Base-by-base conservation (phyloP, 2,888 invertebrate species). In the Amblyjoppa proteus region DNA sequence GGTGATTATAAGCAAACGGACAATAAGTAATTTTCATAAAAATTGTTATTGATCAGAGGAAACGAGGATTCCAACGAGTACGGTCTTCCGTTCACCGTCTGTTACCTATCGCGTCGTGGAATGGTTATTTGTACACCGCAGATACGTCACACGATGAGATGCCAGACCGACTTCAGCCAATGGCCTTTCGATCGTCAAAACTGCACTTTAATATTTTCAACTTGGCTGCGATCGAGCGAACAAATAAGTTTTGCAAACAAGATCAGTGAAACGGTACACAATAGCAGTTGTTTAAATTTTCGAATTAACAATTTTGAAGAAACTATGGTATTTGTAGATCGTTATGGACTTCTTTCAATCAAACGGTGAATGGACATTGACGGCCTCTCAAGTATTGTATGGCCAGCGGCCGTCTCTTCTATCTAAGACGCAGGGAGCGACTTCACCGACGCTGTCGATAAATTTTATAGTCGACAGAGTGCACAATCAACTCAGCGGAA, bases 161-260 rank as follows among this genome's bases (percentile, higher is more conserved):
- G 97, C 88, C 93, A 94, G 61, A 94, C 96, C 0, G 94, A 96
- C 81, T 93, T 96, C 28, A 94, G 94, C 1, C 94, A 95, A 87
- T 97, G 96, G 96, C 97, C 97, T 0, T 96, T 95, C 89, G 97
- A 97, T 90, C 89, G 90, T 13, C 96, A 96, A 91, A 96, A 95
- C 86, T 97, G 97, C 90, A 94, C 95, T 0, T 83, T 97, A 38
- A 94, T 94, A 61, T 95, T 96, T 83, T 96, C 96, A 1, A 96
- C 96, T 0, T 96, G 96, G 96, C 95, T 95, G 90, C 95, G 96
- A 88, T 95, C 94, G 20, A 95, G 95, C 1, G 95, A 96, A 91
- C 96, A 96, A 90, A 92, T 97, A 0, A 95, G 95, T 86, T 95
- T 91, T 94, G 66, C 94, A 77, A 25, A 31, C 20, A 79, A 66